Evolutionary conservation across 2,113 vertebrate species (phyloP).

Genomic region (Tychaedon coryphoeus): DNA sequence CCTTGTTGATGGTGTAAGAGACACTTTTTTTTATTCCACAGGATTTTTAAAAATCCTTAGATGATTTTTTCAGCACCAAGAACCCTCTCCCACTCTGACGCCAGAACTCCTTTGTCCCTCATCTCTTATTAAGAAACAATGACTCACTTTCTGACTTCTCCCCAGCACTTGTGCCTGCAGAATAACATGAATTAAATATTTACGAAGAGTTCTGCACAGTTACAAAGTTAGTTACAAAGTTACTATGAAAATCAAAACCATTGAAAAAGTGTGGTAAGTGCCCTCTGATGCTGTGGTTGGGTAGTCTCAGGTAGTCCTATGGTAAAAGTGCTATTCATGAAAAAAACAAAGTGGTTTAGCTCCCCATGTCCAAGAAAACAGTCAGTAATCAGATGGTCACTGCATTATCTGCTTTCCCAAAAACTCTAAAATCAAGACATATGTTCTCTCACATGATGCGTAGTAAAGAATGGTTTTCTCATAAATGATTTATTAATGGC

Average conservation of each 20-base stretch:
- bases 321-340: neutral
- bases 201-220: neutral
- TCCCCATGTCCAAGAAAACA: neutral
- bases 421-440: neutral
- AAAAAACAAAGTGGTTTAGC: neutral
- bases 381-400: neutral
- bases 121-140: neutral
- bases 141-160: constrained; percentile 48
- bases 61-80: neutral
- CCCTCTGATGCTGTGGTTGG: neutral
- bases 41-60: neutral
- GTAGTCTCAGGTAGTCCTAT: neutral
- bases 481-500: neutral
- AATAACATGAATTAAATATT: constrained; percentile 45
- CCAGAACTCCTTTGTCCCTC: neutral
- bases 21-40: neutral
- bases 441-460: fast-evolving
- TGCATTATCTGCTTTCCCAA: neutral
- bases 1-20: neutral
- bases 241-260: neutral
- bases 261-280: neutral
- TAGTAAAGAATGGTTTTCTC: neutral
- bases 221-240: neutral
- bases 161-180: neutral
- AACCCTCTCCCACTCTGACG: neutral